Evolutionary conservation across 2,888 invertebrate species (phyloP), one percentile per base, ranked within the genome.

Genomic region (Fragum whitleyi): DNA sequence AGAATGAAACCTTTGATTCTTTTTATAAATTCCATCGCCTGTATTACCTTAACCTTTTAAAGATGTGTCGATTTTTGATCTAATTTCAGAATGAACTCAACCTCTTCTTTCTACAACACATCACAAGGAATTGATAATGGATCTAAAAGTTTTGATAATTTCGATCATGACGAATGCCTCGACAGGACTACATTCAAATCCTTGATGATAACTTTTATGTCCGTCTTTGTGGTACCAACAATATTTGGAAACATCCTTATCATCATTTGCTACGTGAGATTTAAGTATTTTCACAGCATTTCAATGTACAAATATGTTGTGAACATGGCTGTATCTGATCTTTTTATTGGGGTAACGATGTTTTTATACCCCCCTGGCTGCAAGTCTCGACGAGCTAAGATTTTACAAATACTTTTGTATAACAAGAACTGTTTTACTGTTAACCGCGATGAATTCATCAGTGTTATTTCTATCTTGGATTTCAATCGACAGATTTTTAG

Each of bases 231-330:
- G n/a, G 2, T 23, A 19, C 57, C 57, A 11, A 28, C 57, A 11
- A 19, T 57, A 57, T 57, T 57, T 23, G 57, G 57, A 28, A 57
- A 57, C 57, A 26, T 14, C 2, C 28, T 57, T 11, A 57, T 57
- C 21, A 57, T 57, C 23, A 57, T 57, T 28, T 26, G 57, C 57
- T 57, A 57, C 26, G 28, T 57, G 23, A 57, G 14, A 14, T 57
- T 19, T n/a, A 57, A 28, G n/a, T 57, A 57, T 23, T 57, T 57
- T 14, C 57, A 57, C 14, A 23, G 28, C 11, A 57, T 57, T 11
- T 23, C 57, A 5, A 57, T 57, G 57, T 57, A 57, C 23, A 57
- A 57, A 57, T 57, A 57, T 28, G 57, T 57, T 2, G 57, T 57
- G 3, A 57, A 57, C 57, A 23, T 57, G 26, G 57, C 57, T 23